A percentile compares a stretch with the other conserved stretches of the same genome.
Evolutionary conservation across 2,888 invertebrate species (phyloP).

Genomic region (Troilus luridus): DNA sequence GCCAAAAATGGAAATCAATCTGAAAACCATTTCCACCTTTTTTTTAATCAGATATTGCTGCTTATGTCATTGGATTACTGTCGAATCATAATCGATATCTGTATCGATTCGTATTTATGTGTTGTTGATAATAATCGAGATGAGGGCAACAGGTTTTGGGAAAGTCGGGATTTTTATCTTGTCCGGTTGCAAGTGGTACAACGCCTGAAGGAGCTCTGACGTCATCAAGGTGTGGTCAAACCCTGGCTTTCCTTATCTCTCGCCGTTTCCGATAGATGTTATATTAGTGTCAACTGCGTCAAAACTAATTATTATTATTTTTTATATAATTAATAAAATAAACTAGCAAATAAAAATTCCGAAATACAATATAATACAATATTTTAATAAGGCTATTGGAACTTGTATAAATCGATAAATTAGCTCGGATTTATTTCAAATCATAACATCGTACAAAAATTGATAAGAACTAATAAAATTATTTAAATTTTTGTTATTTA

Average conservation of each 20-base stretch:
- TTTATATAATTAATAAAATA: too few relatives aligned
- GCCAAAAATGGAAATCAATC: too few relatives aligned
- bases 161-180: conserved; percentile 29
- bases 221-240: conserved; percentile 40
- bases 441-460: too few relatives aligned
- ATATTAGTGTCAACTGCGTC: background rate
- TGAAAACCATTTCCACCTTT: background rate
- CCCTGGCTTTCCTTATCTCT: background rate
- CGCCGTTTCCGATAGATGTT: background rate
- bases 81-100: background rate
- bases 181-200: conserved; percentile 31
- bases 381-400: too few relatives aligned
- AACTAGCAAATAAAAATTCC: too few relatives aligned
- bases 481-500: too few relatives aligned
- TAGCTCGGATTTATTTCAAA: too few relatives aligned
- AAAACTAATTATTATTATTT: background rate
- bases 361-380: too few relatives aligned
- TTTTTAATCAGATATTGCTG: background rate
- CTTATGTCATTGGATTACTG: conserved; percentile 3
- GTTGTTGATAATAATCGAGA: background rate
- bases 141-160: conserved; percentile 10
- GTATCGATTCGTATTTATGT: background rate
- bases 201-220: background rate
- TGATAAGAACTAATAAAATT: too few relatives aligned
- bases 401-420: too few relatives aligned